These are phyloP conservation scores for Drosophila truncata DNA, from an alignment of 1,140 invertebrate species.

Conservation along the genomic window DNA sequence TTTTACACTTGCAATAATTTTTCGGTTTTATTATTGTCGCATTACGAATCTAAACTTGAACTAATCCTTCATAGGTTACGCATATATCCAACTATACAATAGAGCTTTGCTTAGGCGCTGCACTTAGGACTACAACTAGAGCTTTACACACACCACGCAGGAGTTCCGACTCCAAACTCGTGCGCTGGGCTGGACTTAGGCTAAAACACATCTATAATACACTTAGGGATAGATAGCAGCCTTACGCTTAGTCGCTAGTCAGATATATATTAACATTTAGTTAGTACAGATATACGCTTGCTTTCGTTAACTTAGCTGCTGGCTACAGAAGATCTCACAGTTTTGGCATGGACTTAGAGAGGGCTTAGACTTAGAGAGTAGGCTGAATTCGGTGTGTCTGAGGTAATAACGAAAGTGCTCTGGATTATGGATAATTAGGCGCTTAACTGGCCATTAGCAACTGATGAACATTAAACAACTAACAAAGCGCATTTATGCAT, in stretches of 20 bases:
- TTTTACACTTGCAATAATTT: slow-evolving; percentile 58
- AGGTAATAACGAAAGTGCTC: slow-evolving; percentile 45
- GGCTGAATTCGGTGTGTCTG: slow-evolving; percentile 26
- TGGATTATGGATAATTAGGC: slow-evolving; percentile 42
- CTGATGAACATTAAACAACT: slow-evolving; percentile 72
- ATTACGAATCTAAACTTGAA: slow-evolving; percentile 81
- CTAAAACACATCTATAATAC: slow-evolving; percentile 71
- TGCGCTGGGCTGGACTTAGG: slow-evolving; percentile 19
- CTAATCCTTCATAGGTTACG: slow-evolving; percentile 52
- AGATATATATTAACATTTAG: slow-evolving; percentile 3
- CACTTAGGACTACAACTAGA: slow-evolving; percentile 60
- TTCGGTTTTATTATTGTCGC: slow-evolving; percentile 82
- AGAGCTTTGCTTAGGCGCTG: slow-evolving; percentile 68
- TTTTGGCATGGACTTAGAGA: slow-evolving; percentile 56
- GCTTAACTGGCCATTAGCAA: slow-evolving; percentile 37
- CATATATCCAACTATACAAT: slow-evolving; percentile 74
- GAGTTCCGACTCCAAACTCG: no score
- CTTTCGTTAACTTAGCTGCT: slow-evolving; percentile 43
- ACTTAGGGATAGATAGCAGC: slow-evolving; percentile 59
- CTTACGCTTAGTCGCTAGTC: slow-evolving; percentile 41
- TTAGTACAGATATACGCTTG: slow-evolving; percentile 21
- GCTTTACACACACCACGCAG: slow-evolving; percentile 32
- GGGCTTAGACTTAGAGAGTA: slow-evolving; percentile 16
- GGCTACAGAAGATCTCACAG: slow-evolving; percentile 46
- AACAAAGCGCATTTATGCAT: slow-evolving; percentile 77